These are phyloP conservation scores for Antigone vipio DNA, from an alignment of 2,113 vertebrate species.

Conservation along the genomic window DNA sequence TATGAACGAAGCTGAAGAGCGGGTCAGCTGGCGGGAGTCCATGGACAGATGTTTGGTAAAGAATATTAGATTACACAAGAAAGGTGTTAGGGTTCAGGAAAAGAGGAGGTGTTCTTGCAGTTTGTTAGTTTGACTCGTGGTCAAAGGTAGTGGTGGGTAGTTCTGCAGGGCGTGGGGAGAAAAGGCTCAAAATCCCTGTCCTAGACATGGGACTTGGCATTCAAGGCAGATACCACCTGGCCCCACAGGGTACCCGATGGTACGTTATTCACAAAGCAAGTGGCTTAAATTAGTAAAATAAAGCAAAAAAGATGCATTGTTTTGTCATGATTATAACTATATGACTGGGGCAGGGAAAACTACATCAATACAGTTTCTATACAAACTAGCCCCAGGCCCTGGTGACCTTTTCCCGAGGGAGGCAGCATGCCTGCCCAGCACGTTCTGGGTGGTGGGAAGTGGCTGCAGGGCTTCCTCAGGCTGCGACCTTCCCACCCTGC, in stretches of 20 bases:
- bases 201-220: not conserved
- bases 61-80: not conserved
- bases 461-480: not conserved
- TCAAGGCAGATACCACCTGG: not conserved
- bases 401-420: not conserved
- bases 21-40: not conserved
- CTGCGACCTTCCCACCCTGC: fast-evolving
- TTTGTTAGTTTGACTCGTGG: not conserved
- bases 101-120: not conserved
- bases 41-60: not conserved
- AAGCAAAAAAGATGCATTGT: not conserved
- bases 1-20: not conserved
- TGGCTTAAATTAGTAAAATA: not conserved
- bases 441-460: not conserved
- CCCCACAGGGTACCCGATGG: not conserved
- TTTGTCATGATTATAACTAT: not conserved
- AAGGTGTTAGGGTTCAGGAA: not conserved
- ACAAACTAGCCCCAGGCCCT: not conserved
- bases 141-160: not conserved
- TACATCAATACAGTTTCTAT: not conserved
- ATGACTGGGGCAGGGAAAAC: not conserved
- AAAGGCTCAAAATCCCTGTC: not conserved
- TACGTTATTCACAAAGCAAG: not conserved
- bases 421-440: not conserved
- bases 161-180: not conserved